These are phyloP conservation scores for Steinernema scapterisci DNA, from an alignment of 2,888 invertebrate species.

Conservation along the genomic window DNA sequence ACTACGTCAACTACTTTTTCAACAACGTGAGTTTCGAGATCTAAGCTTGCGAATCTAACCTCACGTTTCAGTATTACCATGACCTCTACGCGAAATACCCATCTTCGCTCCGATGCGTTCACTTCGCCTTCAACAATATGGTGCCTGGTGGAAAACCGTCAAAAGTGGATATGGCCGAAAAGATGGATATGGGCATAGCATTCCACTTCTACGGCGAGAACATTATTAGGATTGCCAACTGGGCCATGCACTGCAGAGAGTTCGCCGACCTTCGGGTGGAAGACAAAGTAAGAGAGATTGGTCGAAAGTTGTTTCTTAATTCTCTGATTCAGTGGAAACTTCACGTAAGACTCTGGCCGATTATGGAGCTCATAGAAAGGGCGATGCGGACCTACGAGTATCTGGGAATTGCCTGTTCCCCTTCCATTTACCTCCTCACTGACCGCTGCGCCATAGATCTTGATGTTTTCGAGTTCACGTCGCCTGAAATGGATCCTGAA, in stretches of 20 bases:
- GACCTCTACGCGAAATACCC: not conserved
- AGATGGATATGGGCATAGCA: constrained; percentile 13
- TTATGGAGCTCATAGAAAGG: not conserved
- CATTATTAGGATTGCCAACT: constrained; percentile 11
- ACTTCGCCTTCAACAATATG: constrained; percentile 4
- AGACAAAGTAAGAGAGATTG: constrained; percentile 18
- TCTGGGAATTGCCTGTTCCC: not conserved
- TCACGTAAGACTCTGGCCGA: not conserved
- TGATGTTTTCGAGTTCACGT: constrained; percentile 4
- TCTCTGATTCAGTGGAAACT: not conserved
- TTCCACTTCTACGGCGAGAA: constrained; percentile 19
- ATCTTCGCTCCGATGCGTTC: not conserved
- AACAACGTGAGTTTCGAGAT: not conserved
- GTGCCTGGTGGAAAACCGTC: constrained; percentile 26
- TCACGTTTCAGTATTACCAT: not conserved
- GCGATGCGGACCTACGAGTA: not conserved
- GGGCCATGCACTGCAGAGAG: constrained; percentile 24
- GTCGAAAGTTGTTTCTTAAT: not conserved
- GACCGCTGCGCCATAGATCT: constrained; percentile 31
- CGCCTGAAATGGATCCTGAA: not conserved
- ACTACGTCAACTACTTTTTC: not conserved
- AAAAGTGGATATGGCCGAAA: constrained; percentile 4
- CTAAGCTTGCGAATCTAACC: no score
- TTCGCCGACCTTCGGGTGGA: constrained; percentile 10
- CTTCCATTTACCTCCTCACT: constrained; percentile 1